Conservation (phyloP, 2,797 vertebrate genomes). For the Morelia viridis region DNA sequence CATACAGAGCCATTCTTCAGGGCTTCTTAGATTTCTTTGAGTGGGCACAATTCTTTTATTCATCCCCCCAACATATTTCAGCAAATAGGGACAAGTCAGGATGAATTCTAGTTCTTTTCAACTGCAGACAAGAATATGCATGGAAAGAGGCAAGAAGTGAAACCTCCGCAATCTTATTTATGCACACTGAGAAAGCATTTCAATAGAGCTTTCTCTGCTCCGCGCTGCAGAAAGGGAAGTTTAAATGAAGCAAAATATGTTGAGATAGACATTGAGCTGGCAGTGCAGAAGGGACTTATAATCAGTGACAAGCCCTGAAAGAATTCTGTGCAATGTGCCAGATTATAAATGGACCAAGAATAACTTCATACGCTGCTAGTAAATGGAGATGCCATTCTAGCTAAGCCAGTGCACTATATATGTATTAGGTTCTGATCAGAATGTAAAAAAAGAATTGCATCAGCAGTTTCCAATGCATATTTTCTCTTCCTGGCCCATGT, state of each 20-base stretch:
- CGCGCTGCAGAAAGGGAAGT: too few species aligned
- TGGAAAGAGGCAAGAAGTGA: not conserved
- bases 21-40: not conserved
- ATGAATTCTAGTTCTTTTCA: not conserved
- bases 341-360: not conserved
- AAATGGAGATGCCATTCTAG: not conserved
- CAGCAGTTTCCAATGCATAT: not conserved
- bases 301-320: not conserved
- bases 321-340: not conserved
- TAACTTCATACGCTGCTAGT: not conserved
- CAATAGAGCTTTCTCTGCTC: not conserved
- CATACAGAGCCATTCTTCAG: not conserved
- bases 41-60: not conserved
- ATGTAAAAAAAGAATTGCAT: not conserved
- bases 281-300: not conserved
- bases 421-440: not conserved
- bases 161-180: not conserved
- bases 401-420: not conserved
- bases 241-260: slow-evolving; percentile 8
- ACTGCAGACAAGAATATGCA: not conserved
- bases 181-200: not conserved
- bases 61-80: not conserved
- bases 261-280: not conserved
- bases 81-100: not conserved
- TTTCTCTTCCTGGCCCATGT: not conserved